Evolutionary conservation across 2,797 vertebrate species (phyloP).

Genomic region (Peromyscus melanophrys): DNA sequence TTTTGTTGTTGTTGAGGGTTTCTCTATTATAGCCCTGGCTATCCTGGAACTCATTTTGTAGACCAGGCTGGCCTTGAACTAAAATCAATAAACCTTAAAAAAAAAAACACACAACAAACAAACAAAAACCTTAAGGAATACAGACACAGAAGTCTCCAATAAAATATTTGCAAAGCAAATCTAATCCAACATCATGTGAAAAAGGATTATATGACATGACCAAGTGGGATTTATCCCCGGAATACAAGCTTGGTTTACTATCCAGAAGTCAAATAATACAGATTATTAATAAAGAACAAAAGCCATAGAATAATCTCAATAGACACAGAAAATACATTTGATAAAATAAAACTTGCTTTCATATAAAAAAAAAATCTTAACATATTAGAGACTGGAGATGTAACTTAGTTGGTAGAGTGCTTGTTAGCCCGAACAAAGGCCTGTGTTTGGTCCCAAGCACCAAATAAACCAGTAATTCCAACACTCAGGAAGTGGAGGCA

Average conservation of each 20-base stretch:
- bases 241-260: slow-evolving; percentile 44
- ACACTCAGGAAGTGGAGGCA: background rate
- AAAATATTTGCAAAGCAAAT: slow-evolving; percentile 60
- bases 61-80: background rate
- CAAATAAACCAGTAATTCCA: background rate
- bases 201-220: background rate
- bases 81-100: background rate
- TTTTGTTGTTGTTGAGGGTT: background rate
- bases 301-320: background rate
- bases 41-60: background rate
- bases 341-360: background rate
- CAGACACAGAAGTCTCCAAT: slow-evolving; percentile 46
- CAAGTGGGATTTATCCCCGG: slow-evolving; percentile 5
- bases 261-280: slow-evolving; percentile 18
- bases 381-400: background rate
- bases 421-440: background rate
- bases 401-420: background rate
- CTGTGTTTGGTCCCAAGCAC: background rate
- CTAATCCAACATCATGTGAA: slow-evolving; percentile 37
- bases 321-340: slow-evolving; percentile 31
- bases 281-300: slow-evolving; percentile 51
- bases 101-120: background rate
- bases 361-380: background rate
- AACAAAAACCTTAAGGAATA: background rate
- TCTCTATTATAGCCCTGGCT: background rate